Evolutionary conservation across 2,797 vertebrate species (phyloP).

Genomic region (Pempheris klunzingeri): DNA sequence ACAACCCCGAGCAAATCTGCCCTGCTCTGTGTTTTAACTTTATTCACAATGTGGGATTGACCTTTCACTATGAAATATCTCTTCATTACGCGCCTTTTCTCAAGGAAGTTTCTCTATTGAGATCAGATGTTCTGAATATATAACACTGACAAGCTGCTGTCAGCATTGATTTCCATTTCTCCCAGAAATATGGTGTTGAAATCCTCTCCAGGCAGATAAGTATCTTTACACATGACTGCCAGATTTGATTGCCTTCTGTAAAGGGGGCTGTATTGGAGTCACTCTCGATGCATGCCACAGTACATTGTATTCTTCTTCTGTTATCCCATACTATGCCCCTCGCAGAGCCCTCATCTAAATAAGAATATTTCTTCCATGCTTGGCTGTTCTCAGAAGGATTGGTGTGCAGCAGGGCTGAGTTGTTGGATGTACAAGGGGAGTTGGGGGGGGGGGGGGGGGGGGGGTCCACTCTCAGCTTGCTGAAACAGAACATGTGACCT

Average conservation of each 20-base stretch:
- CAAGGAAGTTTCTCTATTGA: conserved; percentile 82
- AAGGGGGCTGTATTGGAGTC: conserved; percentile 79
- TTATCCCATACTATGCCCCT: conserved; percentile 76
- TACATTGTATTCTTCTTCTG: conserved; percentile 78
- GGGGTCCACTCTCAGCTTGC: conserved; percentile 60
- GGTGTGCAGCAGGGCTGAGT: conserved; percentile 65
- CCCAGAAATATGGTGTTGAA: conserved; percentile 87
- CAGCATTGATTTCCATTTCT: conserved; percentile 86
- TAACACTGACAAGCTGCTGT: conserved; percentile 86
- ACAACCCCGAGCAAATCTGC: conserved; percentile 42
- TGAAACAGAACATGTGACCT: conserved; percentile 79
- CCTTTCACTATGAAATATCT: conserved; percentile 71
- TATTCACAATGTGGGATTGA: conserved; percentile 60
- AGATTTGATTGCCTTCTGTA: conserved; percentile 88
- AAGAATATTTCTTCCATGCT: conserved; percentile 83
- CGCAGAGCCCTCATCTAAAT: conserved; percentile 79
- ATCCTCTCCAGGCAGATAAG: conserved; percentile 88
- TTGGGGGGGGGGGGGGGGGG: not conserved
- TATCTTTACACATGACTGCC: conserved; percentile 89
- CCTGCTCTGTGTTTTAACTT: conserved; percentile 59
- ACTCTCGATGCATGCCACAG: conserved; percentile 73
- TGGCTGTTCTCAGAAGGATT: conserved; percentile 75
- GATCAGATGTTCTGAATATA: conserved; percentile 84
- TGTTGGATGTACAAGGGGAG: conserved; percentile 47
- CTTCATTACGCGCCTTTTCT: conserved; percentile 72